Evolutionary conservation across 2,888 invertebrate genomes (phyloP).

Genomic region (Euplagia quadripunctaria): DNA sequence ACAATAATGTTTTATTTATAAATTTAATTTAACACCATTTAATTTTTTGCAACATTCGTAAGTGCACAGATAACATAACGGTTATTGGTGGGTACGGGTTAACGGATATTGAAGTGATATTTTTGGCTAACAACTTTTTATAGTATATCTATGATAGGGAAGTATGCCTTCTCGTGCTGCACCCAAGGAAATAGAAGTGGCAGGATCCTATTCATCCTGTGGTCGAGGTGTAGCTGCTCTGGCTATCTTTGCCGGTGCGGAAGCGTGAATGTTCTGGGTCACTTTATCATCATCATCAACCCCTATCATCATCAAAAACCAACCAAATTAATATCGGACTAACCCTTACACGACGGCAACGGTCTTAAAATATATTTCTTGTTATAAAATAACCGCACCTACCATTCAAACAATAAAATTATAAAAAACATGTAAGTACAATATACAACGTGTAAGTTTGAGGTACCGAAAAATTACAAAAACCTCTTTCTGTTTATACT

Average conservation of each 20-base stretch:
- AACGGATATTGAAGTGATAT: too few relatives aligned
- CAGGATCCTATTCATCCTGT: neutral
- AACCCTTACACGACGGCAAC: neutral
- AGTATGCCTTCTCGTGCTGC: neutral
- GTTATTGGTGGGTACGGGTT: too few relatives aligned
- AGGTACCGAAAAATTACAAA: too few relatives aligned
- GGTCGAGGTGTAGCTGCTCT: neutral
- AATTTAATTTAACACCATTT: neutral
- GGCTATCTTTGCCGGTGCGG: neutral
- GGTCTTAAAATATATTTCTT: neutral
- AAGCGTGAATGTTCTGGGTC: neutral
- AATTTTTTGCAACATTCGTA: neutral
- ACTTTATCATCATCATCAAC: neutral
- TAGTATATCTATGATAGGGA: neutral
- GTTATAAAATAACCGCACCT: neutral
- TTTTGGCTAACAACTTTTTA: neutral
- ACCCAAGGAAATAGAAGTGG: neutral
- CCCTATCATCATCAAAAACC: too few relatives aligned
- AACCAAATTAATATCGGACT: neutral
- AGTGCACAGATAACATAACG: too few relatives aligned
- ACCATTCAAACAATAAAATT: too few relatives aligned
- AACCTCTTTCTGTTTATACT: too few relatives aligned
- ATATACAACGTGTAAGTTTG: too few relatives aligned
- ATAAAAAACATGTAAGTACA: too few relatives aligned
- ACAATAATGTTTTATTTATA: slow-evolving; percentile 3